Base-by-base conservation (phyloP, 1,140 invertebrate species). In the Eupeodes corollae region DNA sequence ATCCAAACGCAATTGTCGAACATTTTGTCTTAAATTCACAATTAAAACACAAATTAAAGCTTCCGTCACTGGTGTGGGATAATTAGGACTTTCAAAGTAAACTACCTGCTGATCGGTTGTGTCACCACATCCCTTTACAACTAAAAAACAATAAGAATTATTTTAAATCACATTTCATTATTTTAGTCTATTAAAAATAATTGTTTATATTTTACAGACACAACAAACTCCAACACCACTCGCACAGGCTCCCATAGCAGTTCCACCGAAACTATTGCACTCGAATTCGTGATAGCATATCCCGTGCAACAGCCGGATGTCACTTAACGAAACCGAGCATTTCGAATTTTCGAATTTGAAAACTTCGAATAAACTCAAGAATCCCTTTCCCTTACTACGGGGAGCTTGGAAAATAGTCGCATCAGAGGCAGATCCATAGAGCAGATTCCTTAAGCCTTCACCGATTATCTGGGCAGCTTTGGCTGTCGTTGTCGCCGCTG, bases 151-250 rank as follows among this genome's bases (percentile, higher is more conserved):
- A 3, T n/a, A n/a, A n/a, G n/a, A 35, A 40, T 13, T 30, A 16
- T 47, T 31, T 35, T 39, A 39, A 1, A 16, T 35, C 41, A 43
- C 10, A 2, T n/a, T 3, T n/a, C 11, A 26, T 26, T 26, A 26
- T 26, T 3, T 3, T 26, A 8, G 8, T 26, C n/a, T n/a, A n/a
- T 41, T 5, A 15, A 41, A 15, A 41, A 5, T 6, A 13, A 15
- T 6, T 35, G 5, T n/a, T 35, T 5, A 41, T 16, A 41, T 41
- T 16, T 79, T 73, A 86, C 83, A 78, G 43, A 81, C 71, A 57
- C 84, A 87, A 54, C 84, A 87, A n/a, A 79, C 75, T 5, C 82
- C 84, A 58, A 79, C 82, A 15, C 83, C 83, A 57, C 79, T 76
- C 18, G 83, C 84, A 68, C 86, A 88, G 6, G 69, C 60, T n/a